phyloP scores from a whole-genome alignment of 2,113 vertebrate genomes.

The Ploceus nigricollis region DNA sequence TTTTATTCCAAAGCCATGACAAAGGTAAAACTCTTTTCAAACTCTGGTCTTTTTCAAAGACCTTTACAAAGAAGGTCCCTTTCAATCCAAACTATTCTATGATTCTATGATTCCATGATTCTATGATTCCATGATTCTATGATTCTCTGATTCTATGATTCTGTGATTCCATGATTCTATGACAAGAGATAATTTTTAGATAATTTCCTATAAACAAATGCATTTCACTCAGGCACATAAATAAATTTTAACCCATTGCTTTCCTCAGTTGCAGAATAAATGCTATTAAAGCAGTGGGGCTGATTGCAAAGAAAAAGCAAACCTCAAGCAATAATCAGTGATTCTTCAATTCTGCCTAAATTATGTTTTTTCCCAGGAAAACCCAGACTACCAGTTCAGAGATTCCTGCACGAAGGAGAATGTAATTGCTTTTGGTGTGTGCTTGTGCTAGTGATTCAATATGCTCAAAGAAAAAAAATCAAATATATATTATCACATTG shows the following conservation, averaged over 20 bases:
- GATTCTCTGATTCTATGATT: neutral
- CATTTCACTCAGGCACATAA: neutral
- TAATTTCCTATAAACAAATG: neutral
- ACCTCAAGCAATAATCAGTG: neutral
- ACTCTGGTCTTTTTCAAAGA: neutral
- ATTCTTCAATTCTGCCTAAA: neutral
- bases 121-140: neutral
- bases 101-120: neutral
- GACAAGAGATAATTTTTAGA: neutral
- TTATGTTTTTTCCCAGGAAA: neutral
- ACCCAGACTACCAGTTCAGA: neutral
- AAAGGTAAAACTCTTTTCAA: neutral
- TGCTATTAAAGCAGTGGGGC: neutral
- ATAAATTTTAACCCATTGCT: neutral
- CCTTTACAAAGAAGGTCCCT: neutral
- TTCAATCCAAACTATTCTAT: neutral
- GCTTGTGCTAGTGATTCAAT: neutral
- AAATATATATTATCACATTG: neutral
- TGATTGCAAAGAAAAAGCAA: neutral
- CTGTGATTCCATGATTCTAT: neutral
- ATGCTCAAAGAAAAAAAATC: accelerated
- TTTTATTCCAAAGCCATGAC: neutral
- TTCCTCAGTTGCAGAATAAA: neutral
- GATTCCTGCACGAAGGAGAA: neutral
- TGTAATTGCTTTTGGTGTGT: neutral